Evolutionary conservation across 2,888 invertebrate species (phyloP).

Genomic region (Archips crataeganus): DNA sequence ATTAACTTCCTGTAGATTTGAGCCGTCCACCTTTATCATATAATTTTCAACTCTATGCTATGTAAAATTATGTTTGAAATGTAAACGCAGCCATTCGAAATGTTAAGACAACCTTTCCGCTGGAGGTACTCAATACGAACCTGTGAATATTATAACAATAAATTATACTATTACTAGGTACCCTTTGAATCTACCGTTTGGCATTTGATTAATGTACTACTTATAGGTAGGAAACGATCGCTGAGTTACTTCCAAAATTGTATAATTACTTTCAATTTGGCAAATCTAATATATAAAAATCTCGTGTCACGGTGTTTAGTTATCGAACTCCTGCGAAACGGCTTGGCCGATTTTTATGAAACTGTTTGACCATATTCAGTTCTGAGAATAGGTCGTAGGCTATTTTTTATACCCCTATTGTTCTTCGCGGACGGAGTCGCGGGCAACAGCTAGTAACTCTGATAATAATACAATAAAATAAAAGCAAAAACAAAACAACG

Average conservation of each 20-base stretch:
- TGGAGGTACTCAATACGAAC: constrained; percentile 65
- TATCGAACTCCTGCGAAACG: too few relatives aligned
- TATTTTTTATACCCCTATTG: too few relatives aligned
- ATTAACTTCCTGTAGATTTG: constrained; percentile 75
- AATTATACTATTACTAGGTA: constrained; percentile 58
- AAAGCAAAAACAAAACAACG: too few relatives aligned
- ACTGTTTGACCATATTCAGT: too few relatives aligned
- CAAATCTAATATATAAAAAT: too few relatives aligned
- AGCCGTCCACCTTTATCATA: constrained; percentile 45
- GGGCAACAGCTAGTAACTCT: too few relatives aligned
- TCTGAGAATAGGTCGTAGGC: too few relatives aligned
- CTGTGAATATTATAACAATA: constrained; percentile 72
- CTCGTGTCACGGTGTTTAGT: too few relatives aligned
- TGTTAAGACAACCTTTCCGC: constrained; percentile 43
- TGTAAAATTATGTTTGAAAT: background rate
- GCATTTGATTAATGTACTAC: constrained; percentile 3
- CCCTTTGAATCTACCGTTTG: constrained; percentile 29
- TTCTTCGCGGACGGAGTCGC: too few relatives aligned
- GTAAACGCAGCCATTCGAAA: background rate
- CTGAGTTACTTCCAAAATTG: background rate
- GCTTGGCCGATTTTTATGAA: too few relatives aligned
- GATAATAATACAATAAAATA: too few relatives aligned
- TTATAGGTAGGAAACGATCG: constrained; percentile 14
- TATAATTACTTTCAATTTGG: background rate
- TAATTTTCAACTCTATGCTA: constrained; percentile 18